Base-by-base conservation (phyloP, 2,888 invertebrate species). In the Sarcophaga subvicina region DNA sequence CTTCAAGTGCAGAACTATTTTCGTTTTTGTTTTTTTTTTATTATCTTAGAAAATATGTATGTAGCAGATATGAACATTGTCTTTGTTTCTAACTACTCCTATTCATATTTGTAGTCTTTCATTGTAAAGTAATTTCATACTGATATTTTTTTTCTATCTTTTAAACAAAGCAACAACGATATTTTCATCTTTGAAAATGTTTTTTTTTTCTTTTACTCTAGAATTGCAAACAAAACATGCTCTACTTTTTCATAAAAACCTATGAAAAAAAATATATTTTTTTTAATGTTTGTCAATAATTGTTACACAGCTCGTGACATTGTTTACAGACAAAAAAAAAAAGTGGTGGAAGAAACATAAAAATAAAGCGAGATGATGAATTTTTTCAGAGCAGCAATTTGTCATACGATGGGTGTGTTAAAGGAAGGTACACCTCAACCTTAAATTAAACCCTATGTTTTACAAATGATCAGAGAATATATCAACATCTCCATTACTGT, bases 231-330 rank as follows among this genome's bases (percentile, higher is more conserved):
- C 86, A 86, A 87, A 87, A 87, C 84, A 87, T 87, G 87, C 81
- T 87, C 87, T 76, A 88, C 80, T 88, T 88, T 85, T 79, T 83
- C 17, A 17, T 17, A 17, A 14, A 14, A 54, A 54, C 8, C 37
- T 37, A 37, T 37, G 37, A 10, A 37, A 37, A 37, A 37, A 37
- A 37, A 37, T 37, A 37, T 10, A 10, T 37, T 37, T 54, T 86
- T 83, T 79, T 78, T 76, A 78, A 81, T 81, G 87, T 84, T 87
- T 87, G 87, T 87, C 87, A 87, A 87, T 87, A 87, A 87, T 75
- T 84, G 80, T 81, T 85, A 75, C 62, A 59, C 54, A 80, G 76
- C 80, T 85, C 84, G 84, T 85, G 84, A 80, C 84, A 85, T 85
- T 85, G 84, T 85, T 85, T 85, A 59, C 62, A 37, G 75, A 80